Evolutionary conservation across 2,797 vertebrate genomes (phyloP).

Genomic region (Darevskia nairensis): DNA sequence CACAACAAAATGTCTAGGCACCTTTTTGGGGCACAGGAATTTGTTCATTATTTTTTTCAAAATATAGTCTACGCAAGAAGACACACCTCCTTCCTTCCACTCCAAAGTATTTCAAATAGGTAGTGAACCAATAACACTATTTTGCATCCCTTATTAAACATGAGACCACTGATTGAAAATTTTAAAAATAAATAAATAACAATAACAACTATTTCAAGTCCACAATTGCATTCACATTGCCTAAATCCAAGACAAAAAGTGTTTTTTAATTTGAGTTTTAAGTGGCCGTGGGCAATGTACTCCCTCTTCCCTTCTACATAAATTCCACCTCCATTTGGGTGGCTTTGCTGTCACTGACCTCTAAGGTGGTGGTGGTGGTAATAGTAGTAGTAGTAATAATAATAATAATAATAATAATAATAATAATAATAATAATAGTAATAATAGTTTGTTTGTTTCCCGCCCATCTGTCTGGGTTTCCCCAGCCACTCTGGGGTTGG

Average conservation of each 20-base stretch:
- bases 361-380: no score
- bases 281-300: no score
- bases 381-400: no score
- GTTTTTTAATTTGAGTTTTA: background rate
- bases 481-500: no score
- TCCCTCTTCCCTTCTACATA: background rate
- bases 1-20: no score
- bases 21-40: no score
- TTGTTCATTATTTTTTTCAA: no score
- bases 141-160: background rate
- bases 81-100: background rate
- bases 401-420: no score
- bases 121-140: background rate
- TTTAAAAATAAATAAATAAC: background rate
- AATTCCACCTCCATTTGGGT: background rate
- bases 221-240: background rate
- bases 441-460: no score
- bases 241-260: background rate
- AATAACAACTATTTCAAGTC: background rate
- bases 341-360: background rate
- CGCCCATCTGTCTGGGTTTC: no score
- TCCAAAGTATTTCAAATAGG: background rate
- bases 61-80: background rate
- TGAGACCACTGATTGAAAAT: background rate
- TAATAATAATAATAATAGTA: no score